Evolutionary conservation across 2,888 invertebrate genomes (phyloP), one percentile per base, ranked within the genome.

Genomic region (Neelides folsomi): DNA sequence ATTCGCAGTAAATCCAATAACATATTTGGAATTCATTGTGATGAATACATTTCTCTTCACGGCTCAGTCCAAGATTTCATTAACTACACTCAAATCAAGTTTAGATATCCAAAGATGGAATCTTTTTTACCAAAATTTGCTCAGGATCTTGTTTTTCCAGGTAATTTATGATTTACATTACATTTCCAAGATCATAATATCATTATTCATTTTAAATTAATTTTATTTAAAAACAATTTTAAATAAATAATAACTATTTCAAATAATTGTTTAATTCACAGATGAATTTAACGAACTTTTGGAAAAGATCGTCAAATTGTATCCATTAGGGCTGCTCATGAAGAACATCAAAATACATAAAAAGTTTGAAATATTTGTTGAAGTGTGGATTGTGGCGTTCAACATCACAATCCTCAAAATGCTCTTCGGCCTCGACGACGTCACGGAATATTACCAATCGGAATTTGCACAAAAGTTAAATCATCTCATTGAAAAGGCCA

Each of bases 361-460:
- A 19, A 9, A 12, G 1, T 7, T 49, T 16, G 19, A 45, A 47
- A 44, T 16, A 35, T 9, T 38, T 61, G 4, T 56, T 12, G 64
- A 64, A 50, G 16, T 62, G 8, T 27, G 55, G 42, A 43, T 54
- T 3, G 38, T 58, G 1, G 42, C 47, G 12, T 43, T 49, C 16
- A 51, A 56, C 18, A 46, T 59, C 1, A 44, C 50, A 2, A 37
- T 52, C 4, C 19, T 64, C 38, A 58, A 58, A 48, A 47, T 64
- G 51, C 27, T 64, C 3, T 64, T 64, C 52, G 60, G 60, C 1
- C 45, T 64, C 1, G 64, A 64, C 42, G 64, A 61, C 34, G 46
- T 48, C 1, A 64, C 64, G 1, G 64, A 64, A 50, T 57, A 51
- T 13, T 58, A 53, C 50, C 60, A 60, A 36, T 59, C 62, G 1